Conservation (phyloP, 2,888 invertebrate genomes). For the Acronicta aceris region DNA sequence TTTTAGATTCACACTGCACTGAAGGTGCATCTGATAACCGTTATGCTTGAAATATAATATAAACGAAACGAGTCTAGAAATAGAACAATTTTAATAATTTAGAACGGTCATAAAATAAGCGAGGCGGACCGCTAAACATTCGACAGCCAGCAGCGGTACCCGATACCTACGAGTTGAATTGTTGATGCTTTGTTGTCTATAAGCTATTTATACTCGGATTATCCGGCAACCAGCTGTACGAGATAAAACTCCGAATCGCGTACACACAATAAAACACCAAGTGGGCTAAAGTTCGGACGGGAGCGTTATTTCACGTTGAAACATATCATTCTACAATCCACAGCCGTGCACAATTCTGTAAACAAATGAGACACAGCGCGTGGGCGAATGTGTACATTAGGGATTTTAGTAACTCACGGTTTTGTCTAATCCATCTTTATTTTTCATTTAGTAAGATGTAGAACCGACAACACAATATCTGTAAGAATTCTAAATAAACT, state of each 20-base stretch:
- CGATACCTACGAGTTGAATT: slow-evolving; percentile 58
- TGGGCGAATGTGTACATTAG: slow-evolving; percentile 78
- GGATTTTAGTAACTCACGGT: slow-evolving; percentile 71
- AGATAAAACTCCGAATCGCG: slow-evolving; percentile 78
- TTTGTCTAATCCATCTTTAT: slow-evolving; percentile 60
- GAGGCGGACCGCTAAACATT: slow-evolving; percentile 48
- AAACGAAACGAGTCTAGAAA: slow-evolving; percentile 50
- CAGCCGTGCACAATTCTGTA: slow-evolving; percentile 80
- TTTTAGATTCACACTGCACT: slow-evolving; percentile 23
- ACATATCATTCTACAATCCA: slow-evolving; percentile 78
- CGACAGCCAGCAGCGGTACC: slow-evolving; percentile 60
- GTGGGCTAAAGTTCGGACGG: slow-evolving; percentile 74
- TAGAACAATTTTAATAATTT: slow-evolving; percentile 61
- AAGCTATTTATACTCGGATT: slow-evolving; percentile 82
- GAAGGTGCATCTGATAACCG: slow-evolving; percentile 30
- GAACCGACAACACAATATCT: slow-evolving; percentile 30
- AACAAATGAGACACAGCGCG: slow-evolving; percentile 78
- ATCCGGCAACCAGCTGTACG: slow-evolving; percentile 86
- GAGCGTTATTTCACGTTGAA: slow-evolving; percentile 81
- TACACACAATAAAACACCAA: slow-evolving; percentile 81
- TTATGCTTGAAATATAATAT: slow-evolving; percentile 22
- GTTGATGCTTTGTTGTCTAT: slow-evolving; percentile 79
- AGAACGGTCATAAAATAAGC: slow-evolving; percentile 60
- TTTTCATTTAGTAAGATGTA: slow-evolving; percentile 39
- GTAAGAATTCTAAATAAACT: not conserved